Conservation (phyloP, 1,140 invertebrate genomes). For the Gryon sp. region DNA sequence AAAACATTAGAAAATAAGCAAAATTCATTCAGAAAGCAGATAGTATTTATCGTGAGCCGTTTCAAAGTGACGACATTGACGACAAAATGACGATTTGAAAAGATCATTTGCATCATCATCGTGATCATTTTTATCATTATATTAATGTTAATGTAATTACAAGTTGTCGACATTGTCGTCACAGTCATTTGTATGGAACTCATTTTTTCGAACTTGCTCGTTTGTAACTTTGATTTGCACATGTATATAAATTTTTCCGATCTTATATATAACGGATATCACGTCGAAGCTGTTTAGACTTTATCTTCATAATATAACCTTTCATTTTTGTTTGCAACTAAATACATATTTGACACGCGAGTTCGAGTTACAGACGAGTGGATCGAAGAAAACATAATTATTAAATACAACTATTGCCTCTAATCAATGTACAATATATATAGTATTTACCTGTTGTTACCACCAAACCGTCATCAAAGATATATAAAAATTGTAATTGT, state of each 20-base stretch:
- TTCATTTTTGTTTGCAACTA: slow-evolving; percentile 1
- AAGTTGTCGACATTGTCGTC: slow-evolving; percentile 59
- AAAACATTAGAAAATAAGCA: slow-evolving; percentile 57
- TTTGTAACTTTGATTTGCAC: slow-evolving; percentile 14
- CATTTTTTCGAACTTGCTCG: slow-evolving; percentile 42
- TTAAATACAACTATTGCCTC: slow-evolving; percentile 79
- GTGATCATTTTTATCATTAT: slow-evolving; percentile 52
- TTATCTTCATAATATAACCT: neutral
- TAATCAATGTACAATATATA: slow-evolving; percentile 81
- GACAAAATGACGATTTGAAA: slow-evolving; percentile 56
- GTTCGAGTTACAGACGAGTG: slow-evolving; percentile 21
- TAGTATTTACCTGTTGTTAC: slow-evolving; percentile 81
- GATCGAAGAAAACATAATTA: slow-evolving; percentile 63
- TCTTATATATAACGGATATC: neutral
- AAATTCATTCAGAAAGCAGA: slow-evolving; percentile 66
- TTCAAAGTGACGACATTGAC: slow-evolving; percentile 64
- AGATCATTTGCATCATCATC: slow-evolving; percentile 53
- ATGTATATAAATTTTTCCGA: slow-evolving; percentile 45
- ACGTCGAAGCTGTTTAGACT: neutral
- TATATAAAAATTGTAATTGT: slow-evolving; percentile 81
- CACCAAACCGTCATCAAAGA: slow-evolving; percentile 80
- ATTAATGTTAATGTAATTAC: slow-evolving; percentile 62
- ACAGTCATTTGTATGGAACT: slow-evolving; percentile 61
- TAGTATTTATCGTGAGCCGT: slow-evolving; percentile 68
- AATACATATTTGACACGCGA: neutral